Evolutionary conservation across 64 coral and sea anemone species (phyloP), one percentile per base, ranked within the genome.

Genomic region (Pocillopora damicornis): DNA sequence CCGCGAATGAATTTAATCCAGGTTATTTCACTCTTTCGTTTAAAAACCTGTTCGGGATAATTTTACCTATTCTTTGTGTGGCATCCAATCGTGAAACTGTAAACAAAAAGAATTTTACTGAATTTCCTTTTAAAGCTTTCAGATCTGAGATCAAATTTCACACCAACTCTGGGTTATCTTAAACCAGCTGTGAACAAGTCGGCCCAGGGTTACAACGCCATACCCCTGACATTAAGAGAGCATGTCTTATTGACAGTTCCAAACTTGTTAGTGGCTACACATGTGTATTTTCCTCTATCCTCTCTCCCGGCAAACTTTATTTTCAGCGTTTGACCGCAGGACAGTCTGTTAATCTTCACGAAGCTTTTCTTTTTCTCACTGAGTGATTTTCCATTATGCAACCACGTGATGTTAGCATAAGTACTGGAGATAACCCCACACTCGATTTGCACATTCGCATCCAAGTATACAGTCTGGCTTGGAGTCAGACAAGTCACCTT

Each of bases 281-380:
- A 84, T 18, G 81, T 71, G 37, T 84, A 71, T 35, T 57, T 69
- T 36, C 81, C 81, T 51, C 64, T 20, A 57, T 84, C 63, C 1
- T 1, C 58, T 11, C 35, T 71, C 64, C 6, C 57, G 0, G 37
- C 63, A 64, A 13, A 26, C 15, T 71, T 84, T 57, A 84, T 84
- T 72, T 84, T 84, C 63, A 84, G 81, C 10, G 63, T 71, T 69
- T 84, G 81, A 56, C 71, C 2, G 37, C 63, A 84, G 37, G 18
- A 56, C 18, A 13, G 36, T 2, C 64, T 71, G 7, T 84, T 35
- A 57, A 15, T 37, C 9, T 1, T 84, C 37, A 72, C 22, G 37
- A 30, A 16, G 63, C 17, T 13, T 56, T 84, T 23, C 13, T 15
- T 37, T 66, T 37, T 15, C 20, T 25, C 4, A 17, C 18, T 82